A percentile compares a stretch with the other conserved stretches of the same genome.
These are phyloP conservation scores for Loris lydekkerianus DNA, from an alignment of 2,797 vertebrate genomes.

Conservation along the genomic window DNA sequence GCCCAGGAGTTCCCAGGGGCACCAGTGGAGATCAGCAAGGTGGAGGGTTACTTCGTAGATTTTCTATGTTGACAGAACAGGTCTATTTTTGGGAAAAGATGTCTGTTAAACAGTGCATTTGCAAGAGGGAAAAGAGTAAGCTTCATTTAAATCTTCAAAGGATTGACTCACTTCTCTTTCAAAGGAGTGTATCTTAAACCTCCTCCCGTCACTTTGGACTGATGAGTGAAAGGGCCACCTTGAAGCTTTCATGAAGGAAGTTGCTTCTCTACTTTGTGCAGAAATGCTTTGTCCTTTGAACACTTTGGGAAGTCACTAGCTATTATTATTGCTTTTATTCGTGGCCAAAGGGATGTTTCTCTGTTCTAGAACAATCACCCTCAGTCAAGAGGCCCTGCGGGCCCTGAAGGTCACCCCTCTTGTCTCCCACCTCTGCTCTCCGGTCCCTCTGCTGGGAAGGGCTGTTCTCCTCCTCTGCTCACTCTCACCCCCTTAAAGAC, in stretches of 20 bases:
- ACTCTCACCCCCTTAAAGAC: background rate
- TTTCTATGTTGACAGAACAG: background rate
- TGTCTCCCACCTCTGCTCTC: background rate
- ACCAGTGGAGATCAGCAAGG: background rate
- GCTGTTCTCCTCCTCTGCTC: background rate
- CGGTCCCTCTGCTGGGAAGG: background rate
- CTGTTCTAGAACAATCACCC: conserved; percentile 44
- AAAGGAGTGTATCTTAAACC: background rate
- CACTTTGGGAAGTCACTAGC: background rate
- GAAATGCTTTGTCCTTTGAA: background rate
- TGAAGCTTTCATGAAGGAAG: background rate
- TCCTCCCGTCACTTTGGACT: background rate
- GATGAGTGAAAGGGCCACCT: background rate
- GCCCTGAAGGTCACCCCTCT: background rate
- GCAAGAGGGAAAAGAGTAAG: background rate
- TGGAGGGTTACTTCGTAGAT: background rate
- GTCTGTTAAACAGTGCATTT: background rate
- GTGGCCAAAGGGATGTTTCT: conserved; percentile 80
- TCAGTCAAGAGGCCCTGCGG: background rate
- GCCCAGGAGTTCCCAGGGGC: background rate
- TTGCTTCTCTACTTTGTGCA: background rate
- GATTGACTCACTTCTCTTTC: background rate
- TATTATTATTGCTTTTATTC: conserved; percentile 73
- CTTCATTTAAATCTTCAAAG: background rate
- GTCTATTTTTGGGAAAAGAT: conserved; percentile 27